Evolutionary conservation across 2,888 invertebrate species (phyloP), one percentile per base, ranked within the genome.

Genomic region (Chironomus tentans): DNA sequence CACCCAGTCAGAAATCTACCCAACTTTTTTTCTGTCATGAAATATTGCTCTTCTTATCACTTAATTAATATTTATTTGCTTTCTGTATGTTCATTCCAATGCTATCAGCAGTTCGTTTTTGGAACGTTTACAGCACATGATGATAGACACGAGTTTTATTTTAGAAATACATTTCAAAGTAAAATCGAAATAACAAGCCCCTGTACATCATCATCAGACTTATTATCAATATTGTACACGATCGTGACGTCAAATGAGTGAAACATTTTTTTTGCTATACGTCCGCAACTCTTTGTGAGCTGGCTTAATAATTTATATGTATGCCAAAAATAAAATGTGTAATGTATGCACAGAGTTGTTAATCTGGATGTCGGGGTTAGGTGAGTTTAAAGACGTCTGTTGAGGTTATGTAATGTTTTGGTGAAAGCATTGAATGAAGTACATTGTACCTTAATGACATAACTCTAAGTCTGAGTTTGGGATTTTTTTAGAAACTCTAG

Each of bases 131-230:
- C 10, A 13, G 61, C 72, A 72, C 72, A 72, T 62, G 72, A 72
- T 38, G 72, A 72, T 72, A 50, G 38, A 50, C 72, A 72, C 72
- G 72, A 72, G 72, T 62, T 62, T 61, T 46, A 13, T 65, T 24
- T 62, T 18, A 62, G 18, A 24, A 24, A 18, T 21, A 24, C n/a
- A 13, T 65, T 13, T 65, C 21, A 21, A 10, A 21, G 22, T 21
- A 4, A 13, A 21, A 4, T 21, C 6, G 18, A 22, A 21, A 24
- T 22, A 22, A 65, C 65, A 65, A 65, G 65, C 65, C 21, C 65
- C 56, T 56, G n/a, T n/a, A 18, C 56, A 56, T n/a, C 56, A 56
- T 56, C 56, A 18, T 24, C 65, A 21, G 65, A 65, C 65, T 21
- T 10, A 65, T 56, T 56, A 56, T 56, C 56, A 56, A 56, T 56